phyloP scores from a whole-genome alignment of 1,140 invertebrate genomes.

The Spodoptera frugiperda region DNA sequence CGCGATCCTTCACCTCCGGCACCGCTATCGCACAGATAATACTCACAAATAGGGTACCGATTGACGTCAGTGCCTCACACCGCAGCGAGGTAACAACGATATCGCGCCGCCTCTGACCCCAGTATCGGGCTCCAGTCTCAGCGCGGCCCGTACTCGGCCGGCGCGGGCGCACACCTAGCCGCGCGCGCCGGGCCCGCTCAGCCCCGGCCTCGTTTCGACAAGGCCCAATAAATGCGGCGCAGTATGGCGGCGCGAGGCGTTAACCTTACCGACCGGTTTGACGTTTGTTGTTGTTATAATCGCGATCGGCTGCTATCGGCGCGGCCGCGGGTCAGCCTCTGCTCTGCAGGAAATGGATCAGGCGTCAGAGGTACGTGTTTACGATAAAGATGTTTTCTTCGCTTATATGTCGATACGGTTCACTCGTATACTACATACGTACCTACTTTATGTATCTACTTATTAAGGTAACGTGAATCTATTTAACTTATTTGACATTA shows the following conservation, averaged over 20 bases:
- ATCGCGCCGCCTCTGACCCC: conserved; percentile 18
- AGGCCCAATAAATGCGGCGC: conserved; percentile 66
- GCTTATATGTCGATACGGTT: not conserved
- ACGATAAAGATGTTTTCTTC: conserved; percentile 10
- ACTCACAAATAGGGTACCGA: conserved; percentile 69
- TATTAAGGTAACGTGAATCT: not conserved
- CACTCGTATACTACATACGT: not conserved
- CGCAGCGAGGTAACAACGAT: conserved; percentile 57
- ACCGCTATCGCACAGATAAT: conserved; percentile 61
- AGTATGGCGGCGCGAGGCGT: conserved; percentile 55
- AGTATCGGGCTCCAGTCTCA: conserved; percentile 8
- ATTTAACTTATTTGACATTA: no score
- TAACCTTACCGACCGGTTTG: conserved; percentile 58
- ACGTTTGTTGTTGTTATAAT: conserved; percentile 36
- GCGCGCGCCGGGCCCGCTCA: not conserved
- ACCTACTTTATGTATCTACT: not conserved
- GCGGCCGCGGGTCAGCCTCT: conserved; percentile 4
- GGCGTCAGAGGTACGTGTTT: conserved; percentile 30
- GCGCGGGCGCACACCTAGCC: conserved; percentile 16
- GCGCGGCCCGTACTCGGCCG: no score
- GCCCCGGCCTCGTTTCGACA: conserved; percentile 64
- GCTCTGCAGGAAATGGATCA: conserved; percentile 31
- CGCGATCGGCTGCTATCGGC: conserved; percentile 10
- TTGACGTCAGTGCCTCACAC: conserved; percentile 74
- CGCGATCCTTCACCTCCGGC: conserved; percentile 77